Evolutionary conservation across 2,888 invertebrate species (phyloP).

Genomic region (Drosophila anomalata): DNA sequence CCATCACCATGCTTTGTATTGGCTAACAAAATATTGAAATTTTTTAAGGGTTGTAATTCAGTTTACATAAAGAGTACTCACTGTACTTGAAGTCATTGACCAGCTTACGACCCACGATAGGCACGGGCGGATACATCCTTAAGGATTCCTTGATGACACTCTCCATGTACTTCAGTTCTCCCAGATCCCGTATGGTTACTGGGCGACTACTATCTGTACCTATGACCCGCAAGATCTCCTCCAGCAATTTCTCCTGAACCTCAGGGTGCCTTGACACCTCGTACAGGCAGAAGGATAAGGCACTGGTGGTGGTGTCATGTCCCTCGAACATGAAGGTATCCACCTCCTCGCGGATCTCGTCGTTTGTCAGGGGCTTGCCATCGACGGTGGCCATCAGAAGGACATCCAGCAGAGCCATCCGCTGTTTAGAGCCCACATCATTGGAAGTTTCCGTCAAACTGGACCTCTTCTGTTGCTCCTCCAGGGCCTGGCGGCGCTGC

Average conservation of each 20-base stretch:
- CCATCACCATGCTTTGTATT: conserved; percentile 59
- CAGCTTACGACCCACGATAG: conserved; percentile 85
- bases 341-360: conserved; percentile 88
- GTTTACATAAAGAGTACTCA: conserved; percentile 76
- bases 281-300: conserved; percentile 72
- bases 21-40: conserved; percentile 31
- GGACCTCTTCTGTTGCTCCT: conserved; percentile 26
- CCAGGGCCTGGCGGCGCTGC: conserved; percentile 66
- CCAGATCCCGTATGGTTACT: conserved; percentile 58
- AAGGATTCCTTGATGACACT: conserved; percentile 88
- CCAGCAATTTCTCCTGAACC: conserved; percentile 72
- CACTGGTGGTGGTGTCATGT: conserved; percentile 81
- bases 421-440: conserved; percentile 85
- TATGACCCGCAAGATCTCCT: conserved; percentile 70
- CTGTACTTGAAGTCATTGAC: conserved; percentile 85
- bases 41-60: not conserved
- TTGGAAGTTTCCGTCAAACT: conserved; percentile 28
- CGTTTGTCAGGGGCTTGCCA: conserved; percentile 85
- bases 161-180: conserved; percentile 84
- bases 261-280: conserved; percentile 72
- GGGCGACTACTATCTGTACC: conserved; percentile 61
- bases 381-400: conserved; percentile 86
- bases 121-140: conserved; percentile 87
- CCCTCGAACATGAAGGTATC: conserved; percentile 89
- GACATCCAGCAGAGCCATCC: conserved; percentile 88